Conservation (phyloP, 2,113 vertebrate genomes). For the Sinocyclocheilus anophthalmus region DNA sequence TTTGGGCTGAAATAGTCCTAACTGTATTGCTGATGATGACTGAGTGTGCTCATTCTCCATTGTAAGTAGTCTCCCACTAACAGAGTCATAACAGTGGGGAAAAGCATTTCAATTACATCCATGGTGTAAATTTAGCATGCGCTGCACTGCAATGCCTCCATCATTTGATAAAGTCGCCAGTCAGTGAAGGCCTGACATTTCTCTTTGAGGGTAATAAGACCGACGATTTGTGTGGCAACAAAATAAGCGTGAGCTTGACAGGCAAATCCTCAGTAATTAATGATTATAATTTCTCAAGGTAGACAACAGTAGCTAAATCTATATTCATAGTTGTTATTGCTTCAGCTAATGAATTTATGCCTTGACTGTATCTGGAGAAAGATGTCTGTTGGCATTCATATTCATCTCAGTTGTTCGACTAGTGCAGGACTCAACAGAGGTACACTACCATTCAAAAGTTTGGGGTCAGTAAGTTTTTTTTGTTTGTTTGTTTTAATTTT, state of each 20-base stretch:
- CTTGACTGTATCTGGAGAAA: neutral
- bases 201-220: conserved; percentile 67
- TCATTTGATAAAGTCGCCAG: conserved; percentile 75
- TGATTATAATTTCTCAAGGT: conserved; percentile 73
- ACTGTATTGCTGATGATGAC: conserved; percentile 19
- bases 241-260: conserved; percentile 81
- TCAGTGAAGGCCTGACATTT: conserved; percentile 74
- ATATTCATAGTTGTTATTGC: neutral
- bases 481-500: neutral
- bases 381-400: neutral
- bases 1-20: conserved; percentile 4
- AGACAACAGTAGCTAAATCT: neutral
- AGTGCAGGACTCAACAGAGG: neutral
- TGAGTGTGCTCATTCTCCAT: conserved; percentile 1
- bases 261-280: conserved; percentile 83
- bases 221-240: conserved; percentile 77
- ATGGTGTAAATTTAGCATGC: conserved; percentile 42
- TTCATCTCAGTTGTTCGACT: neutral
- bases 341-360: neutral
- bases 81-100: conserved; percentile 19
- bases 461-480: neutral
- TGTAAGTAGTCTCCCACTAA: neutral
- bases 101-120: conserved; percentile 48
- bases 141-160: conserved; percentile 56
- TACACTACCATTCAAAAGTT: neutral